Percentiles rank a stretch among this genome's conserved stretches.
phyloP scores from a whole-genome alignment of 2,797 vertebrate species.

The Tinamus major region DNA sequence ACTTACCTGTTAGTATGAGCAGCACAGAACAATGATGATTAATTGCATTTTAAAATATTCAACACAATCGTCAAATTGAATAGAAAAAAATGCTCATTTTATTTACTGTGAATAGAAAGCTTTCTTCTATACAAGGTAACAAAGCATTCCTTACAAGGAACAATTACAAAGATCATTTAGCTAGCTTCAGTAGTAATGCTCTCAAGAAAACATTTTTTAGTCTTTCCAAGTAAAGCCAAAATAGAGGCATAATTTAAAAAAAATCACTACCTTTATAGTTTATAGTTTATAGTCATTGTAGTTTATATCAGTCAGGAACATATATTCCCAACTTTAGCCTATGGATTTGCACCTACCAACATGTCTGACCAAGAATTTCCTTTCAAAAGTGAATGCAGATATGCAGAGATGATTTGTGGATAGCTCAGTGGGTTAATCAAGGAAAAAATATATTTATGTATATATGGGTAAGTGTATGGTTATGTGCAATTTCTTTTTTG shows the following conservation, averaged over 20 bases:
- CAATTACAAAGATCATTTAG: neutral
- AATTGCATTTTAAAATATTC: neutral
- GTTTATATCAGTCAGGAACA: neutral
- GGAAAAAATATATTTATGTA: too few species aligned
- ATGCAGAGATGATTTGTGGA: accelerated
- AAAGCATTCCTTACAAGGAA: neutral
- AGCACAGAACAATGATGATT: neutral
- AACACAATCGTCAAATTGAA: neutral
- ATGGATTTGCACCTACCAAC: neutral
- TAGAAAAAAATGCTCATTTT: neutral
- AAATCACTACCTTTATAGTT: neutral
- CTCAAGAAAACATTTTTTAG: neutral
- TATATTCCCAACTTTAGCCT: neutral
- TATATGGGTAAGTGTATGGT: neutral
- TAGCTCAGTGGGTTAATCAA: neutral
- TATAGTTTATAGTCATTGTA: neutral
- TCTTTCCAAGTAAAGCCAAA: neutral
- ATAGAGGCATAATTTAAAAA: accelerated
- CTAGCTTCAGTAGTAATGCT: neutral
- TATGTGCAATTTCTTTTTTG: neutral
- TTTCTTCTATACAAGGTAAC: neutral
- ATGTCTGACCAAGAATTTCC: neutral
- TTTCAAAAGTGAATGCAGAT: neutral
- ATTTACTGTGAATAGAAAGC: accelerated
- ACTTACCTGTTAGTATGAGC: neutral